These are phyloP conservation scores for Drosophila tanythrix DNA, from an alignment of 2,888 invertebrate genomes.

Conservation along the genomic window DNA sequence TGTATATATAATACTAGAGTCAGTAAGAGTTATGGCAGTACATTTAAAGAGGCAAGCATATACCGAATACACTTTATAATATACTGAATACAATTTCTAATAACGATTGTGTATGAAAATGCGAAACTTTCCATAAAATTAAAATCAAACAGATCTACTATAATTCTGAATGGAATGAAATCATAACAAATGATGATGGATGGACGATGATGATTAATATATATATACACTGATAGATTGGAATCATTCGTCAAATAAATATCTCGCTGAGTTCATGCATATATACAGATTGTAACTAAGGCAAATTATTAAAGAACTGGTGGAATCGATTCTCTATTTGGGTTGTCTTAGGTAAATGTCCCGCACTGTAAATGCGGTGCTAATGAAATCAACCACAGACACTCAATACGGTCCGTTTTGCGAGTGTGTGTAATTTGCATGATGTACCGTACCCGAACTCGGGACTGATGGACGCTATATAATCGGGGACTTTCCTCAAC, in stretches of 20 bases:
- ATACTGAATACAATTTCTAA: neutral
- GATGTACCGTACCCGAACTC: slow-evolving; percentile 1
- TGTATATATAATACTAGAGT: neutral
- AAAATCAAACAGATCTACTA: neutral
- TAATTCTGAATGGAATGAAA: neutral
- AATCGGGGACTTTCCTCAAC: slow-evolving; percentile 40
- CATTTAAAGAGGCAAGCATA: neutral
- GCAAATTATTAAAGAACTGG: neutral
- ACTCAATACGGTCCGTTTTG: neutral
- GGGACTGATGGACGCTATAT: slow-evolving; percentile 18
- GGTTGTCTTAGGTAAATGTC: neutral
- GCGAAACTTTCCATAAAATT: neutral
- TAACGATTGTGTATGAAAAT: neutral
- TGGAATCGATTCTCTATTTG: neutral
- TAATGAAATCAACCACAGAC: slow-evolving; percentile 3
- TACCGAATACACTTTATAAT: neutral
- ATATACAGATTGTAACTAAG: neutral
- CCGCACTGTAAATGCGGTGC: neutral
- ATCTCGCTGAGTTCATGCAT: neutral
- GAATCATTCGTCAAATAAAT: neutral
- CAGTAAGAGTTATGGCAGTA: neutral
- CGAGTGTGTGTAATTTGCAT: slow-evolving; percentile 2
- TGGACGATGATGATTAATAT: neutral
- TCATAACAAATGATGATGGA: neutral
- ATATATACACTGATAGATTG: neutral